Evolutionary conservation across 2,113 vertebrate species (phyloP), one percentile per base, ranked within the genome.

Genomic region (Platichthys stellatus): DNA sequence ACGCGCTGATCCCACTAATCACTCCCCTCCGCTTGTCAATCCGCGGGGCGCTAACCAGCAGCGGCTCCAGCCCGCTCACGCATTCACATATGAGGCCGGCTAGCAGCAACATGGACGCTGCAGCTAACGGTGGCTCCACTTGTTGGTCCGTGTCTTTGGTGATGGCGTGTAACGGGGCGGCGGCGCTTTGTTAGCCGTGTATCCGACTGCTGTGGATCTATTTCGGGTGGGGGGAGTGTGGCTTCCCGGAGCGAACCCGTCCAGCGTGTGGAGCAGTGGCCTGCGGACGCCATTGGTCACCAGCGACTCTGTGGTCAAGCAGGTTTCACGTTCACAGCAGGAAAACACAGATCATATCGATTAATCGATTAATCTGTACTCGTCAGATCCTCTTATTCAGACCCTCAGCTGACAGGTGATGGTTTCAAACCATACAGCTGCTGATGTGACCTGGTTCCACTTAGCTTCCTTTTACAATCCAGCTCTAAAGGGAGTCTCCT

Each of bases 201-300:
- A 57, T 45, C 61, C 15, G 40, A 18, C 63, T 31, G 15, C 43
- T 26, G 59, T 43, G 63, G 45, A 24, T 84, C 75, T 83, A 83
- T 85, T 88, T 83, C 62, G 3, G 54, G 81, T 63, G 11, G 69
- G 51, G 63, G 69, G 72, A 57, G 10, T 54, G 14, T 54, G 1
- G 6, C 72, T 84, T 82, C 74, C 76, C 58, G 69, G 60, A 62
- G 31, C 18, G 72, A 72, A 81, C 31, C 63, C 70, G n/a, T 59
- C 51, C 76, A 72, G 18, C 59, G 47, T 71, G 80, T 67, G 78
- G 28, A 45, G 63, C 69, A 56, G 2, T 58, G 82, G 21, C 5
- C 79, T 69, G 63, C 43, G 35, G 82, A 61, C 84, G 72, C 84
- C 87, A 88, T 86, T 88, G 85, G 83, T 86, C 72, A 59, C 60